Evolutionary conservation across 2,888 invertebrate genomes (phyloP).

Genomic region (Ernsta delagoae): DNA sequence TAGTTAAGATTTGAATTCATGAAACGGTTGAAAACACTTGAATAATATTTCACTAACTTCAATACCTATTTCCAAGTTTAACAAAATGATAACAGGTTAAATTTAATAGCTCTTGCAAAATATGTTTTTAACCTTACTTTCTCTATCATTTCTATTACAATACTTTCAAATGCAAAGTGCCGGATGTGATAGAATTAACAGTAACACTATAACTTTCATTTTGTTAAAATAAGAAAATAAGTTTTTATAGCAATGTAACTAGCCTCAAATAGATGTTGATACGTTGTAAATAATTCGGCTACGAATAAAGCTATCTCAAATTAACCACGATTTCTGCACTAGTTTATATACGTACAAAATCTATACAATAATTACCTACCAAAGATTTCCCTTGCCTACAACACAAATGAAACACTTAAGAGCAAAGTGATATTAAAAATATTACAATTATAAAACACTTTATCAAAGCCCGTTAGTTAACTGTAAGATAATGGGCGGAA

Average conservation of each 20-base stretch:
- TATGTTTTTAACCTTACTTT: slow-evolving; percentile 2
- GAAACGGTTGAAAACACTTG: no score
- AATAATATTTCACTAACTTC: no score
- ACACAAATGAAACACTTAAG: not conserved
- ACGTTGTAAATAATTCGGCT: not conserved
- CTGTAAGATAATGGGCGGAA: slow-evolving; percentile 13
- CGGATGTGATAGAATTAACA: slow-evolving; percentile 12
- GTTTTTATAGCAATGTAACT: not conserved
- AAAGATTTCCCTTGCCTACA: not conserved
- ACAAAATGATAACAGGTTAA: no score
- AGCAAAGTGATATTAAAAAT: not conserved
- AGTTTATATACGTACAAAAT: no score
- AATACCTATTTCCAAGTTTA: no score
- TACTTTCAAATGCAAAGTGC: slow-evolving; percentile 16
- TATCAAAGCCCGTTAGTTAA: slow-evolving; percentile 21
- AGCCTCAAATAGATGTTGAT: not conserved
- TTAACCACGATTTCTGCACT: no score
- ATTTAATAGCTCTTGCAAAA: no score
- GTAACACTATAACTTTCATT: slow-evolving; percentile 7
- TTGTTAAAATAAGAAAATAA: not conserved
- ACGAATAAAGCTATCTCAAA: not conserved
- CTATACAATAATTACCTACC: no score
- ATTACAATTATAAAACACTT: slow-evolving; percentile 3
- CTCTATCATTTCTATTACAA: not conserved
- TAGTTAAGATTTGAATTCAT: no score